phyloP scores from a whole-genome alignment of 2,888 invertebrate species.

The Apamea anceps region DNA sequence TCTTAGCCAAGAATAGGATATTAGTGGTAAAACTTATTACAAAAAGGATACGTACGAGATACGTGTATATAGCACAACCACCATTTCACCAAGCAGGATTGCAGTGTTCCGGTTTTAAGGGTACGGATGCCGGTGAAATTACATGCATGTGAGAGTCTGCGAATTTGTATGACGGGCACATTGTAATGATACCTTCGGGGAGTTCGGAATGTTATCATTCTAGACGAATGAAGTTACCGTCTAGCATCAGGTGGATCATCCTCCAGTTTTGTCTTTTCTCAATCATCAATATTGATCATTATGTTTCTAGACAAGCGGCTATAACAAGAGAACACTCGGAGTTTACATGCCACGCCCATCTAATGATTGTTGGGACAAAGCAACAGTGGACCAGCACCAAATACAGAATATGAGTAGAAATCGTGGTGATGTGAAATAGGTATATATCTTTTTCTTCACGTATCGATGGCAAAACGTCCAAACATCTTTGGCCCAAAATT shows the following conservation, averaged over 20 bases:
- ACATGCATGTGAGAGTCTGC: conserved; percentile 2
- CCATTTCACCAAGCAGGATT: conserved; percentile 11
- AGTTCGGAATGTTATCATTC: neutral
- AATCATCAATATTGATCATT: neutral
- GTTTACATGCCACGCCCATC: neutral
- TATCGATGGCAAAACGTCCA: too few relatives aligned
- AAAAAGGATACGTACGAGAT: neutral
- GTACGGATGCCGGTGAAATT: conserved; percentile 7
- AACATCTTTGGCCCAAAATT: too few relatives aligned
- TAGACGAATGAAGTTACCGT: neutral
- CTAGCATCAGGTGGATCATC: neutral
- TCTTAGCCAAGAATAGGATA: conserved; percentile 2
- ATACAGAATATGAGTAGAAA: neutral
- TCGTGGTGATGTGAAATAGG: neutral
- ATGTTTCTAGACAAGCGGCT: neutral
- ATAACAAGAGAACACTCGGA: neutral
- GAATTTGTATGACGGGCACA: neutral
- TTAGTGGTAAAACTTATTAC: neutral
- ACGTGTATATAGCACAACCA: conserved; percentile 9
- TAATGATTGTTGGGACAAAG: neutral
- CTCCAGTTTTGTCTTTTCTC: neutral
- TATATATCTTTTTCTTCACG: too few relatives aligned
- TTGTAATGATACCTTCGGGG: conserved; percentile 7
- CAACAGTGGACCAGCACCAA: neutral
- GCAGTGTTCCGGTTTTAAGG: conserved; percentile 20